Evolutionary conservation across 1,140 invertebrate species (phyloP).

Genomic region (Thalassaphorura encarpata): DNA sequence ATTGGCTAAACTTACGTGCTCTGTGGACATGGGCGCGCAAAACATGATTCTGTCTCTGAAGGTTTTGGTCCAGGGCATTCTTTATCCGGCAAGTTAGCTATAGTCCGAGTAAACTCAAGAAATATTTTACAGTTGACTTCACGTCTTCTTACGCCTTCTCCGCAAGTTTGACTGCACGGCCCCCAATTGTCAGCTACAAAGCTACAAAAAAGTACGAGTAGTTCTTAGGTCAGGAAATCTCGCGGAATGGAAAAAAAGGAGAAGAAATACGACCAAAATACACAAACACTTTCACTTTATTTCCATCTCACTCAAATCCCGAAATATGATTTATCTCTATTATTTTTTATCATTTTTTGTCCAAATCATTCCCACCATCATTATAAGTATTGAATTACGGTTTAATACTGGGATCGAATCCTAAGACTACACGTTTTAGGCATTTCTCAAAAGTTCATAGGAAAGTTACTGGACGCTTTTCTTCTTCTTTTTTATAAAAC

Average conservation of each 20-base stretch:
- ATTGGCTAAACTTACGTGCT: slow-evolving; percentile 1
- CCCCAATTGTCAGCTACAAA: slow-evolving; percentile 72
- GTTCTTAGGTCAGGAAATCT: not conserved
- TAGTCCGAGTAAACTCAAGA: slow-evolving; percentile 75
- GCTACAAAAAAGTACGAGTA: slow-evolving; percentile 39
- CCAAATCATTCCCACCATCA: not conserved
- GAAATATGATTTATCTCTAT: not conserved
- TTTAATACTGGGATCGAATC: too few species aligned
- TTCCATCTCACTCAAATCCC: not conserved
- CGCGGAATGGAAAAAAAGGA: not conserved
- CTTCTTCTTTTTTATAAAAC: too few species aligned
- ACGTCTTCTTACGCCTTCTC: slow-evolving; percentile 68
- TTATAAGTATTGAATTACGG: not conserved
- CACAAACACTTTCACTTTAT: not conserved
- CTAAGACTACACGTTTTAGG: too few species aligned
- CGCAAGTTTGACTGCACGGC: slow-evolving; percentile 77
- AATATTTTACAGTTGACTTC: slow-evolving; percentile 86
- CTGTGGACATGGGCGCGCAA: slow-evolving; percentile 57
- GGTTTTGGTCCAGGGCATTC: slow-evolving; percentile 78
- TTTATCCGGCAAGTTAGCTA: slow-evolving; percentile 73
- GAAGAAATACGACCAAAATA: not conserved
- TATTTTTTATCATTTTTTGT: not conserved
- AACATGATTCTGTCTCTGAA: slow-evolving; percentile 61
- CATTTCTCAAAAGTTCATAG: too few species aligned
- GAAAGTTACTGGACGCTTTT: too few species aligned